phyloP scores from a whole-genome alignment of 2,797 vertebrate species.

The Bradypodion ventrale region DNA sequence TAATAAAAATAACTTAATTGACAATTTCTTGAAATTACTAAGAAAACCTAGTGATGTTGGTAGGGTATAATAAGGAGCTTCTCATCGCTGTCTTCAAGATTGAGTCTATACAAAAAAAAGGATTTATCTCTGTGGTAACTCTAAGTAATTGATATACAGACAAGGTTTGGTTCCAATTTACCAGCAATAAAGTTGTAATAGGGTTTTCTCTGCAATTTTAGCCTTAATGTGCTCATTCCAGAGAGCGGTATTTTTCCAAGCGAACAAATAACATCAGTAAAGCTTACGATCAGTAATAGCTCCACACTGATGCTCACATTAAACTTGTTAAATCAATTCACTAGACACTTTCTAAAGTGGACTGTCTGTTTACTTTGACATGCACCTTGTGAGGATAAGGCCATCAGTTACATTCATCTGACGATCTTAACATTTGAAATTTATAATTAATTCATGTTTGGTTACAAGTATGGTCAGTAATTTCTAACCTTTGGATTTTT shows the following conservation, averaged over 20 bases:
- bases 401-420: conserved; percentile 80
- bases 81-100: conserved; percentile 91
- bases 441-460: conserved; percentile 79
- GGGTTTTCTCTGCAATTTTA: conserved; percentile 95
- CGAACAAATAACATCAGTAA: conserved; percentile 95
- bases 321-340: conserved; percentile 95
- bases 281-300: conserved; percentile 93
- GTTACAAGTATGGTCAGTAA: conserved; percentile 62
- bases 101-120: conserved; percentile 87
- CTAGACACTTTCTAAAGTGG: conserved; percentile 90
- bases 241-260: conserved; percentile 93
- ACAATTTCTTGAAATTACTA: conserved; percentile 94
- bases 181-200: conserved; percentile 97
- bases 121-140: conserved; percentile 95
- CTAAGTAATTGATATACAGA: conserved; percentile 97
- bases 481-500: conserved; percentile 59
- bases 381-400: conserved; percentile 78
- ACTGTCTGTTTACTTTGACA: conserved; percentile 85
- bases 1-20: conserved; percentile 93
- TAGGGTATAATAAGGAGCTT: conserved; percentile 90
- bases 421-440: conserved; percentile 82
- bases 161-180: conserved; percentile 96
- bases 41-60: conserved; percentile 87
- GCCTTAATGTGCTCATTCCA: conserved; percentile 95
- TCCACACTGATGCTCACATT: conserved; percentile 90